Conservation (phyloP, 2,797 vertebrate species). For the Mionectes olivaceus region DNA sequence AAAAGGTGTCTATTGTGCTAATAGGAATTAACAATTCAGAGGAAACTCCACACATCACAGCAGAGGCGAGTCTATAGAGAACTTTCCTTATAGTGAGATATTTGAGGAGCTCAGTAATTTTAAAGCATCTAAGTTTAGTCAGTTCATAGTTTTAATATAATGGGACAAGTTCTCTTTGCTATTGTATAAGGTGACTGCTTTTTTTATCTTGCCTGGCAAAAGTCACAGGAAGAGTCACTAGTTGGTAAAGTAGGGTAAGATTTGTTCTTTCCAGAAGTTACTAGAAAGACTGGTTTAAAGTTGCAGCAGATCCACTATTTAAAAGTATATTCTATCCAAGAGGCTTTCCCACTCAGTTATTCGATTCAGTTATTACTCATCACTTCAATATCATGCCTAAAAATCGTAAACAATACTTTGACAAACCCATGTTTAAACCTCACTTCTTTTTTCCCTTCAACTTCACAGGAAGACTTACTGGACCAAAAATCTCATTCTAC, state of each 20-base stretch:
- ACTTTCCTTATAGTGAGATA: neutral
- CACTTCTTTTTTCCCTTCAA: rapidly evolving
- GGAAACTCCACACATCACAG: neutral
- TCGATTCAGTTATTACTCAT: neutral
- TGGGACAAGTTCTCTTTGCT: neutral
- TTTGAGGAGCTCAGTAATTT: neutral
- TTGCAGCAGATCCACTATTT: neutral
- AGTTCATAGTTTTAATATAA: neutral
- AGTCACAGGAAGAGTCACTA: neutral
- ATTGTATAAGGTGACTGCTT: neutral
- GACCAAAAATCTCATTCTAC: neutral
- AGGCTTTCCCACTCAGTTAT: neutral
- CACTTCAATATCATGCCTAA: neutral
- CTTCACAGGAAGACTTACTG: neutral
- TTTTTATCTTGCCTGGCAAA: neutral
- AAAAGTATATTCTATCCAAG: neutral
- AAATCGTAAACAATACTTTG: neutral
- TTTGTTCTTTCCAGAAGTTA: neutral
- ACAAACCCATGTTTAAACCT: neutral
- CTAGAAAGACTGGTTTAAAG: neutral
- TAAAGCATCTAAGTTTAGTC: neutral
- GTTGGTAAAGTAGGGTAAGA: neutral
- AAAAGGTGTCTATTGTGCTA: neutral
- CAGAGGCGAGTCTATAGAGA: neutral
- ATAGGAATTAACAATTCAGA: neutral